These are phyloP conservation scores for Megaptera novaeangliae DNA, from an alignment of 2,113 vertebrate species.

Conservation along the genomic window DNA sequence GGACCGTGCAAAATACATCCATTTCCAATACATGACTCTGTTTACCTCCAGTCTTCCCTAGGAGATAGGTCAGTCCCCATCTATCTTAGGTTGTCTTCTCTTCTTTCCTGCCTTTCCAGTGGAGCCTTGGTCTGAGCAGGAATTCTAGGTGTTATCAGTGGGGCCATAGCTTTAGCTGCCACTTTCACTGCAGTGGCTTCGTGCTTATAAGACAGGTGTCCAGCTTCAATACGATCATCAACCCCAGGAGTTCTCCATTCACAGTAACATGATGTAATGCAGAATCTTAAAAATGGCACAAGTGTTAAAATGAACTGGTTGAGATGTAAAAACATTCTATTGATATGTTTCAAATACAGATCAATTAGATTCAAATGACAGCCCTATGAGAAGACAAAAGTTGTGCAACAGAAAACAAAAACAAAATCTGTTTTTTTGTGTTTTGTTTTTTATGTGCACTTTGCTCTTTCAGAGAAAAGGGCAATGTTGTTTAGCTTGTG, in stretches of 20 bases:
- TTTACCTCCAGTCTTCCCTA: background rate
- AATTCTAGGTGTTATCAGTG: background rate
- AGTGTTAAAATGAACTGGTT: background rate
- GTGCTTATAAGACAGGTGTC: background rate
- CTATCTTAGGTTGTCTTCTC: background rate
- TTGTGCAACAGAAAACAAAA: background rate
- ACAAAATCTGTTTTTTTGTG: background rate
- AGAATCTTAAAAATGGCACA: background rate
- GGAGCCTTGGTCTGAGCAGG: background rate
- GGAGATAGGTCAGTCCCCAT: background rate
- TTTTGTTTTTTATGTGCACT: background rate
- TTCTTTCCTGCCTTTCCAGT: background rate
- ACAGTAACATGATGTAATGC: background rate
- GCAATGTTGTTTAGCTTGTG: background rate
- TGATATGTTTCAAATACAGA: background rate
- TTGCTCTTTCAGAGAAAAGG: constrained; percentile 8
- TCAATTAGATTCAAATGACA: background rate
- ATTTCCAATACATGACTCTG: background rate
- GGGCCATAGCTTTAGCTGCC: background rate
- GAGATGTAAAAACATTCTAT: background rate
- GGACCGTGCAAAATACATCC: background rate
- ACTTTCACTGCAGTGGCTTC: background rate
- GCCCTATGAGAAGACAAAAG: background rate
- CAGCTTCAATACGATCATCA: background rate
- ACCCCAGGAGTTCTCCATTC: background rate